A percentile compares a stretch with the other conserved stretches of the same genome.
These are phyloP conservation scores for Toxotes jaculatrix DNA, from an alignment of 2,113 vertebrate species.

Conservation along the genomic window DNA sequence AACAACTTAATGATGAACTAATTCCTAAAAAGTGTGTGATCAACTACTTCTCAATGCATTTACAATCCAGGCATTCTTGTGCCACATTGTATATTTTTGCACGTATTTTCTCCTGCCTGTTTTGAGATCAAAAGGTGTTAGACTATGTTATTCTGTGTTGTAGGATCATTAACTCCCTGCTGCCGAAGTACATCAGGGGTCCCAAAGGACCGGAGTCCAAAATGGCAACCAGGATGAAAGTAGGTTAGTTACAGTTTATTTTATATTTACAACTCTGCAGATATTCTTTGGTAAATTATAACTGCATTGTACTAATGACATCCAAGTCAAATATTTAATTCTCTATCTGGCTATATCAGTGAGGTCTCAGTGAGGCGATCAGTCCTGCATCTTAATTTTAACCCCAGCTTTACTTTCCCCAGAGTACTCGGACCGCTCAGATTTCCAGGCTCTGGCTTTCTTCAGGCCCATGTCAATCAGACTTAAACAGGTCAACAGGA, in stretches of 20 bases:
- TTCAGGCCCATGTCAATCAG: conserved; percentile 83
- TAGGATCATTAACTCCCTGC: conserved; percentile 78
- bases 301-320: not conserved
- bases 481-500: conserved; percentile 71
- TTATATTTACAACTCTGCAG: not conserved
- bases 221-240: conserved; percentile 74
- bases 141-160: conserved; percentile 19
- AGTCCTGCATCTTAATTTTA: not conserved
- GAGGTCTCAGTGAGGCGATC: not conserved
- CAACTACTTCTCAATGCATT: not conserved
- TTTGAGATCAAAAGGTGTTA: not conserved
- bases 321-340: not conserved
- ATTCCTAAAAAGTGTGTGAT: not conserved
- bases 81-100: not conserved
- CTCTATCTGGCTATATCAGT: not conserved
- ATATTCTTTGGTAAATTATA: not conserved
- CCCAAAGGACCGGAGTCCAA: conserved; percentile 78
- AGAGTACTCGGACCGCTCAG: conserved; percentile 69
- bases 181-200: conserved; percentile 80
- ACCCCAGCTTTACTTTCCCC: not conserved
- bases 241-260: conserved; percentile 54
- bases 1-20: not conserved
- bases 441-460: conserved; percentile 76
- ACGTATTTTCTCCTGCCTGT: not conserved
- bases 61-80: not conserved